Evolutionary conservation across 2,888 invertebrate genomes (phyloP).

Genomic region (Acanthacorydalis orientalis): DNA sequence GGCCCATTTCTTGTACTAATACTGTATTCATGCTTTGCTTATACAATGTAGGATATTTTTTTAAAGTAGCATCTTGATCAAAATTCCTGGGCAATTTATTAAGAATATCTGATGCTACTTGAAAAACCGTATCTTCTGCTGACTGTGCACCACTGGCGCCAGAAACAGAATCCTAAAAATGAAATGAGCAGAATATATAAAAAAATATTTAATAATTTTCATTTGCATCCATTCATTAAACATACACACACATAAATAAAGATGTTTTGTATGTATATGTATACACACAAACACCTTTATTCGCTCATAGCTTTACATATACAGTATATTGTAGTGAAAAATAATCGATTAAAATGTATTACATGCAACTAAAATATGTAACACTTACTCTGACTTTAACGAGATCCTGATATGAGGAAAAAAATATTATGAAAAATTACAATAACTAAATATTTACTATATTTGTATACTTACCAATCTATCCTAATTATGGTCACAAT

Average conservation of each 20-base stretch:
- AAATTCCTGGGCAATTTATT: conserved; percentile 55
- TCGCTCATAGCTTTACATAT: no score
- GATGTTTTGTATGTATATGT: neutral
- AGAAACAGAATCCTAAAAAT: conserved; percentile 41
- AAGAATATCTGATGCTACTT: conserved; percentile 64
- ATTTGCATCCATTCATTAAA: no score
- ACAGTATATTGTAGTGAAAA: no score
- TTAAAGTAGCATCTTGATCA: conserved; percentile 44
- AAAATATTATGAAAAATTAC: neutral
- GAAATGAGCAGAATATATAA: no score
- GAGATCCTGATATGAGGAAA: neutral
- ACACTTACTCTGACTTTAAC: neutral
- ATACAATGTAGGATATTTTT: conserved; percentile 58
- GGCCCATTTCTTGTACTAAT: conserved; percentile 69
- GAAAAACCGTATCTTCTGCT: conserved; percentile 63
- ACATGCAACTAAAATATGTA: no score
- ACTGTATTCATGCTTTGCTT: conserved; percentile 91
- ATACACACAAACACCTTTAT: neutral
- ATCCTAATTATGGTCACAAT: no score
- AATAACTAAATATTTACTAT: no score
- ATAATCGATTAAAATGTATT: no score
- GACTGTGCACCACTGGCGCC: conserved; percentile 44
- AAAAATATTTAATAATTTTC: no score
- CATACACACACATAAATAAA: no score
- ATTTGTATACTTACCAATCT: no score